Evolutionary conservation across 2,888 invertebrate genomes (phyloP), one percentile per base, ranked within the genome.

Genomic region (Ophioninae sp.): DNA sequence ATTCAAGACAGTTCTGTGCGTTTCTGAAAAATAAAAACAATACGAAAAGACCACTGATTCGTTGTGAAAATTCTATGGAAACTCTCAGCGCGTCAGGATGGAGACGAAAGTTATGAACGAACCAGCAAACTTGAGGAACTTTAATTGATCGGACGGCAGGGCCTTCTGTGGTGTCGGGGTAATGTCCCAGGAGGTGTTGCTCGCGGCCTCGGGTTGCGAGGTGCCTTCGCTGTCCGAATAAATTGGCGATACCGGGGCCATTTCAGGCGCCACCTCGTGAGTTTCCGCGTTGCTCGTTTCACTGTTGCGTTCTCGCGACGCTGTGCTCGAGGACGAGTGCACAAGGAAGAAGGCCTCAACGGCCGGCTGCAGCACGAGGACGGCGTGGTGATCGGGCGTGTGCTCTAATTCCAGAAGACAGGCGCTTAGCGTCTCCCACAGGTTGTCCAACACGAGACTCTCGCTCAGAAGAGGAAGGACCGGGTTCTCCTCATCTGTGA

Each of bases 311-410:
- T 88, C 90, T 30, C 91, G 90, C 41, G 87, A 81, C 44, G 91
- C 86, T 84, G 92, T 91, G 92, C 94, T 93, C 85, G 94, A 93
- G 87, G 96, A 96, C 22, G 97, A 96, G 91, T 98, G 97, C 2
- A 97, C 97, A 77, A 98, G 93, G 94, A 98, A 98, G 94, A 98
- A 98, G 13, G 97, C 97, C 93, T 98, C 98, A 3, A 98, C 97
- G 6, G 97, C 96, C 39, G 97, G 97, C 93, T 96, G 97, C 79
- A 98, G 93, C 39, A 97, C 97, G 51, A 97, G 94, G 23, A 97
- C 97, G 63, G 97, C 97, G 93, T 97, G 97, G 90, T 97, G 96
- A 93, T 98, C 97, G 39, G 96, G 96, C 41, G 97, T 97, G 89
- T 96, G 95, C 87, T 97, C 97, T 81, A 98, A 93, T 90, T 96